Evolutionary conservation across 2,888 invertebrate genomes (phyloP), one percentile per base, ranked within the genome.

Genomic region (Siphonodentalium dalli): DNA sequence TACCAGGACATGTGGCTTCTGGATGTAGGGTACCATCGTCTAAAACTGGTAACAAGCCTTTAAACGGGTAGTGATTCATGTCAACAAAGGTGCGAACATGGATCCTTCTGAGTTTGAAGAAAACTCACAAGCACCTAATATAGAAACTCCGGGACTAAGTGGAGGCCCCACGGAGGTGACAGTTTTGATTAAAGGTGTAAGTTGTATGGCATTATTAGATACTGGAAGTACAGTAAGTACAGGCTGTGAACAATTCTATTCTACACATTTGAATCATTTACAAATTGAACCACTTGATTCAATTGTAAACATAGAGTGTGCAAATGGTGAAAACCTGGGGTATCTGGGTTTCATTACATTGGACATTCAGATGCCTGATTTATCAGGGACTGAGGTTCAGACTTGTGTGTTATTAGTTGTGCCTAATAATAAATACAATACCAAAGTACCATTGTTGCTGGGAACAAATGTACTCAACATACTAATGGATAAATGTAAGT

Each of bases 341-440:
- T 37, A 37, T 18, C 11, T 15, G 18, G 37, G 37, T 13, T 37
- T n/a, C 18, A 37, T 37, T 31, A 31, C 9, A 13, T 31, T 11
- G 9, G 13, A 13, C 31, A 13, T 13, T 9, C 9, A 31, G 9
- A 13, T 31, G 13, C 31, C 31, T 31, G 31, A 11, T 9, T 31
- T 31, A 13, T 13, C 13, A 31, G 31, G 37, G 8, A 37, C 31
- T 13, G 13, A 31, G 9, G 31, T 31, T 31, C 31, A 11, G 9
- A 13, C 13, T n/a, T 21, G 13, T 29, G 11, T n/a, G 4, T 18
- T 43, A n/a, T 13, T 43, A 20, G 29, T 48, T 15, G 37, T 48
- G 3, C 47, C 47, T 6, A 43, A 47, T n/a, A 54, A 43, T 35
- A n/a, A 15, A 3, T 54, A 48, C 26, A 47, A 43, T 15, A 26